Percentiles rank a stretch among this genome's conserved stretches.
These are phyloP conservation scores for Microdon myrmicae DNA, from an alignment of 2,888 invertebrate species.

Conservation along the genomic window DNA sequence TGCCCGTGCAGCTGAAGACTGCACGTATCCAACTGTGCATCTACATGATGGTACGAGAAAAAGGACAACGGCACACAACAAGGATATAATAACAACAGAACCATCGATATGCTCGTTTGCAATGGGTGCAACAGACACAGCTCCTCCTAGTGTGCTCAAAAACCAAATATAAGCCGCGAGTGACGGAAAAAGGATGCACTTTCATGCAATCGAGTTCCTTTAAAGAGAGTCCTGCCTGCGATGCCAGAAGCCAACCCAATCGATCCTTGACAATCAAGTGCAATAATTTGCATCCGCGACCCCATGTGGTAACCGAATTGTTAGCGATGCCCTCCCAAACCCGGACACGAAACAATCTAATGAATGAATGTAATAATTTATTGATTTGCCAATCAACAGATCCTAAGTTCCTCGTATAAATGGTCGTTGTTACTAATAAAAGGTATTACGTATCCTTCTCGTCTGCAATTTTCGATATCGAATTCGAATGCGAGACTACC, in stretches of 20 bases:
- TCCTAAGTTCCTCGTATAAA: neutral
- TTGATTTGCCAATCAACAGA: conserved; percentile 16
- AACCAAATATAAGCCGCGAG: no score
- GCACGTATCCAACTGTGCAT: conserved; percentile 14
- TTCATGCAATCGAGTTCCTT: conserved; percentile 1
- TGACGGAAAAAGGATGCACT: conserved; percentile 14
- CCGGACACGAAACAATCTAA: neutral
- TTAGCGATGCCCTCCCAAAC: no score
- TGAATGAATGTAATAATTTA: neutral
- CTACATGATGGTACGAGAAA: neutral
- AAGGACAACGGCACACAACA: neutral
- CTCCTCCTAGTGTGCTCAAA: no score
- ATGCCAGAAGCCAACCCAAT: no score
- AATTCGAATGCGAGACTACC: conserved; percentile 45
- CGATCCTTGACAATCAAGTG: no score
- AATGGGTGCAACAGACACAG: neutral
- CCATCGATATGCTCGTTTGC: neutral
- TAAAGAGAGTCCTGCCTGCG: no score
- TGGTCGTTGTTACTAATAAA: conserved; percentile 2
- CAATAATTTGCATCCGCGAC: no score
- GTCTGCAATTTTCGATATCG: conserved; percentile 10
- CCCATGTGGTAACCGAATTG: no score
- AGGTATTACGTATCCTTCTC: neutral
- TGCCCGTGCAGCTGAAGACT: conserved; percentile 15
- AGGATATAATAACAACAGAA: neutral